Conservation (phyloP, 1,140 invertebrate species). For the silkworm (Bombyx mori) region ASM3026992v2 NC_085111.1:13023001-13023500, state of each 20-base stretch:
- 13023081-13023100: slow-evolving; percentile 18
- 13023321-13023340: slow-evolving; percentile 47
- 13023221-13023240: background rate
- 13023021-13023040: background rate
- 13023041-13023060: background rate
- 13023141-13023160: slow-evolving; percentile 63
- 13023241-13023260: background rate
- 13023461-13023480: too few relatives aligned
- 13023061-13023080: background rate
- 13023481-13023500: too few relatives aligned
- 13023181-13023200: slow-evolving; percentile 49
- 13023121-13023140: slow-evolving; percentile 64
- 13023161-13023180: slow-evolving; percentile 47
- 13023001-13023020: background rate
- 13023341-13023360: slow-evolving; percentile 55
- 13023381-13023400: slow-evolving; percentile 2
- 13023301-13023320: background rate
- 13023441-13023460: too few relatives aligned
- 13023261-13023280: slow-evolving; percentile 33
- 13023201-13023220: slow-evolving; percentile 27
- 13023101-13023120: slow-evolving; percentile 53
- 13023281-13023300: background rate
- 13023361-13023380: slow-evolving; percentile 47
- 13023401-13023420: too few relatives aligned
- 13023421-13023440: too few relatives aligned